Conservation (phyloP, 2,888 invertebrate genomes). For the Carcina quercana region DNA sequence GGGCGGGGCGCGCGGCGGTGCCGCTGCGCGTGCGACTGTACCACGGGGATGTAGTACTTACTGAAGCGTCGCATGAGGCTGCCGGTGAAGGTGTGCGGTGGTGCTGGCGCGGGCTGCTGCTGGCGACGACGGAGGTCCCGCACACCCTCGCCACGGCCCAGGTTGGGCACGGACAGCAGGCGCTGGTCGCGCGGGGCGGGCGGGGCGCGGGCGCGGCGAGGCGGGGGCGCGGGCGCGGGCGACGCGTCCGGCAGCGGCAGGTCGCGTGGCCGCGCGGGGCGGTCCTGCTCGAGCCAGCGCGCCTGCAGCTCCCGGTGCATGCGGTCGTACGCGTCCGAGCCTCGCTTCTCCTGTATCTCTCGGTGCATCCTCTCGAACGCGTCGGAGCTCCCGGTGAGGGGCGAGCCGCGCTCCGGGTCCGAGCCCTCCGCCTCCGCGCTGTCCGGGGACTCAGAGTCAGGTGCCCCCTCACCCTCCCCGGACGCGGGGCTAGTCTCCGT, state of each 20-base stretch:
- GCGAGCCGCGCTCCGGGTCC: constrained; percentile 32
- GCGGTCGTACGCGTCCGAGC: constrained; percentile 49
- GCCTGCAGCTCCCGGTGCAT: constrained; percentile 64
- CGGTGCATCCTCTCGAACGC: constrained; percentile 58
- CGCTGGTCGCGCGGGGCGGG: constrained; percentile 77
- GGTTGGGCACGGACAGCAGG: constrained; percentile 84
- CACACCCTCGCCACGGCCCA: constrained; percentile 63
- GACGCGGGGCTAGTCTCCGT: too few relatives aligned
- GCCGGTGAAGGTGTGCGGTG: constrained; percentile 78
- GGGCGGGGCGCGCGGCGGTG: constrained; percentile 30
- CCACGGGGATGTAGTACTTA: constrained; percentile 83
- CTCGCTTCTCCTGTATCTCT: constrained; percentile 47
- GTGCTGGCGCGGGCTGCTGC: constrained; percentile 50
- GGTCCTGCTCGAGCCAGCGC: constrained; percentile 54
- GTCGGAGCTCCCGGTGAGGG: constrained; percentile 52
- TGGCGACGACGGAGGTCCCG: constrained; percentile 74
- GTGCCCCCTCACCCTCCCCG: constrained; percentile 34
- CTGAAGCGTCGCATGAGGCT: constrained; percentile 89
- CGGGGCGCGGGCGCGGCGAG: constrained; percentile 44
- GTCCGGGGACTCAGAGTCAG: constrained; percentile 30
- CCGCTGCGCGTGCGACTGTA: constrained; percentile 13
- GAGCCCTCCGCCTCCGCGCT: constrained; percentile 19
- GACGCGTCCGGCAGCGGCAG: constrained; percentile 22
- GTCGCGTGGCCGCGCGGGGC: constrained; percentile 27
- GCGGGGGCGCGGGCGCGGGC: constrained; percentile 51